Conservation (phyloP, 2,797 vertebrate genomes). For the Sus cebifrons region DNA sequence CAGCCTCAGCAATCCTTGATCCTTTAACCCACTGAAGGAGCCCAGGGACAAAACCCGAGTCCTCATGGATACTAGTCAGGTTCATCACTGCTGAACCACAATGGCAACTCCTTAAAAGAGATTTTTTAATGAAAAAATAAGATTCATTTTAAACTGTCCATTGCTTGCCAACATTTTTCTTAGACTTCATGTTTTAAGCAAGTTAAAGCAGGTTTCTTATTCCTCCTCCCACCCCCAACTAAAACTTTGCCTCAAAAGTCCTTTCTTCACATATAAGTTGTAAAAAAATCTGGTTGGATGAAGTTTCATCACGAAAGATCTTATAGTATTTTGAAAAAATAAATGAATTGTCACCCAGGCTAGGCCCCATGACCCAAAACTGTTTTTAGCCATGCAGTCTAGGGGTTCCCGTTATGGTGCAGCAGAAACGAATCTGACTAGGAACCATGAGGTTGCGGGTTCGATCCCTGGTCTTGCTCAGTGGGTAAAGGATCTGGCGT, state of each 20-base stretch:
- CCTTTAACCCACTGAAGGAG: too few relatives aligned
- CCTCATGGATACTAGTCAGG: too few relatives aligned
- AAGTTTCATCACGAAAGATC: background rate
- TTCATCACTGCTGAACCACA: too few relatives aligned
- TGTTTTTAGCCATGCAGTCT: background rate
- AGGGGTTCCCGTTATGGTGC: background rate
- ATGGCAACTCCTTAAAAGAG: background rate
- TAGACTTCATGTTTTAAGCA: conserved; percentile 36
- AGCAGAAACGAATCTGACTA: too few relatives aligned
- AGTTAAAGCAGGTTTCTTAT: conserved; percentile 27
- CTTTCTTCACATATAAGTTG: background rate
- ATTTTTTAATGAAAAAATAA: background rate
- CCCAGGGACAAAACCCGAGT: too few relatives aligned
- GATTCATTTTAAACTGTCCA: background rate
- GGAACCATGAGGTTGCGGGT: too few relatives aligned
- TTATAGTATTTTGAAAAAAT: background rate
- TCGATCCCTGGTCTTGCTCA: too few relatives aligned
- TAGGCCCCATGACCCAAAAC: background rate
- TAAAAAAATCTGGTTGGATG: background rate
- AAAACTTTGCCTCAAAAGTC: background rate
- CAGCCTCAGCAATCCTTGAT: too few relatives aligned
- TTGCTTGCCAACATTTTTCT: background rate
- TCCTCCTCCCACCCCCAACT: background rate
- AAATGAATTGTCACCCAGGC: background rate
- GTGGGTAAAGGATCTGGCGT: too few relatives aligned